These are phyloP conservation scores for Heliconius congener DNA, from an alignment of 1,140 invertebrate species.

Conservation along the genomic window DNA sequence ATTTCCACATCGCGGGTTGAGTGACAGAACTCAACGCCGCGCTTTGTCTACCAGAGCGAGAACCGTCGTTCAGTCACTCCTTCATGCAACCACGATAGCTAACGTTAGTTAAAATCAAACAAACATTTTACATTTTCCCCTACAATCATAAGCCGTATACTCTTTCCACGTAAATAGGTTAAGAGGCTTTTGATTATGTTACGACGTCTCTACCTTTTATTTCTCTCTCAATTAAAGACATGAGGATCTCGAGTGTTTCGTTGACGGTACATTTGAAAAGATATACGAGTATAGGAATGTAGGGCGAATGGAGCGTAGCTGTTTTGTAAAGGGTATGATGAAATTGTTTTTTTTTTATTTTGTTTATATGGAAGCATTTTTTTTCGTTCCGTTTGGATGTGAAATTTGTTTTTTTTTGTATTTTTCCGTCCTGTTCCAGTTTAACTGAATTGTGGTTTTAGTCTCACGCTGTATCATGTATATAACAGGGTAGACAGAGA, in stretches of 20 bases:
- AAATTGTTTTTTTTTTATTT: background rate
- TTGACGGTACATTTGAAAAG: constrained; percentile 1
- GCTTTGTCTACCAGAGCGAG: too few species aligned
- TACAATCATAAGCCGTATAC: background rate
- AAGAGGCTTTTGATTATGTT: constrained; percentile 17
- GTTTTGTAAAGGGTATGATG: background rate
- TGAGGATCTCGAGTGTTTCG: constrained; percentile 1
- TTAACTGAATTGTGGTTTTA: too few species aligned
- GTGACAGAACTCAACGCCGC: too few species aligned
- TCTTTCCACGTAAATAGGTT: constrained; percentile 12
- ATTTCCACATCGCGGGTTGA: too few species aligned
- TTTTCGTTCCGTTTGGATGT: background rate
- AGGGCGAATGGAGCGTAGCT: constrained; percentile 3
- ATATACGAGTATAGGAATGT: background rate
- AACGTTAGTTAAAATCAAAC: too few species aligned
- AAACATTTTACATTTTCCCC: background rate
- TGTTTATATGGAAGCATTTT: background rate
- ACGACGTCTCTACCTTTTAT: constrained; percentile 3
- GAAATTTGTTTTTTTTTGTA: too few species aligned
- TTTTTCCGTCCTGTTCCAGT: too few species aligned
- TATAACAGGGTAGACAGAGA: too few species aligned
- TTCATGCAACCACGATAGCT: too few species aligned
- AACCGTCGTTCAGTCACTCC: too few species aligned
- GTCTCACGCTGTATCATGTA: background rate
- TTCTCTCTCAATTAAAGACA: constrained; percentile 4